Evolutionary conservation across 2,888 invertebrate genomes (phyloP), one percentile per base, ranked within the genome.

Genomic region (Mactromeris polynyma): DNA sequence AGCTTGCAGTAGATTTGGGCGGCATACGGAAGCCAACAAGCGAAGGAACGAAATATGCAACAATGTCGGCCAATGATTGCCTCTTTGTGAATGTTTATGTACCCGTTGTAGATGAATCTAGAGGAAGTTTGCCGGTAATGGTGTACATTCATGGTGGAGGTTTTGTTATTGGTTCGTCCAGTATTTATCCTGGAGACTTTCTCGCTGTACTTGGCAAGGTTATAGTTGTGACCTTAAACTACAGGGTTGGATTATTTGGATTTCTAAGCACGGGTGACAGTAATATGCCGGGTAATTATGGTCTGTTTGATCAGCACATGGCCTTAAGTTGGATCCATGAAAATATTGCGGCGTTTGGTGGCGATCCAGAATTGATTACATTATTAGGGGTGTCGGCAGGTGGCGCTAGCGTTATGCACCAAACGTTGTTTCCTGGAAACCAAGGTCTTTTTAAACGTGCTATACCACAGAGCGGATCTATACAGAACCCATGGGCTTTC

Each of bases 91-190:
- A 99, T 97, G 98, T 99, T 92, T 99, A 99, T 98, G 98, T 98
- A 69, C 99, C 99, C 14, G 84, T 79, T 54, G 54, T 69, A 2
- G 31, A 51, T 17, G 77, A 38, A n/a, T 14, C 73, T 1, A 64
- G 83, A 21, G 79, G 80, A 21, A 87, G 80, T 98, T 21, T 64
- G 21, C 98, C 99, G 83, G 98, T 99, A 95, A 97, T 99, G 92
- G 98, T 99, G 80, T 99, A 99, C 99, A 98, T 99, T 95, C 99
- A 99, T 96, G 99, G 99, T 0, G 99, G 99, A 11, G 98, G 98
- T 36, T 99, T 98, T 97, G 98, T 98, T 98, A 98, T 98, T 95
- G 99, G 99, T 64, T 98, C 98, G 40, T 98, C 98, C 81, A 98
- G 98, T 38, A 97, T 99, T 94, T 95, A 94, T 51, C 90, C 94